These are phyloP conservation scores for Masticophis lateralis DNA, from an alignment of 2,797 vertebrate species.

Conservation along the genomic window DNA sequence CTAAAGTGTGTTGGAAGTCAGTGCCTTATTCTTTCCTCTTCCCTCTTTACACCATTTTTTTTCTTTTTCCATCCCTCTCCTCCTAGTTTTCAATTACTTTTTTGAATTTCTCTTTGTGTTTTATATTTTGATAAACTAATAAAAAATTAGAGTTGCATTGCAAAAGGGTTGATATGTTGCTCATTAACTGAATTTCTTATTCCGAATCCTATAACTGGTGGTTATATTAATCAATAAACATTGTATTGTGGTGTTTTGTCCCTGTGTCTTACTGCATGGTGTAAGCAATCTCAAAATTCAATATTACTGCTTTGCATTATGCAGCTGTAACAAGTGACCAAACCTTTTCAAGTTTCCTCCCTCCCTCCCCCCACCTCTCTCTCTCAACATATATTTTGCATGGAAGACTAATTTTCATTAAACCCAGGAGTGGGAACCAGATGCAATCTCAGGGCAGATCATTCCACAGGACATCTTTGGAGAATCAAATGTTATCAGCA, in stretches of 20 bases:
- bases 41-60: too few species aligned
- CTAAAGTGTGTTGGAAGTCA: too few species aligned
- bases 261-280: not conserved
- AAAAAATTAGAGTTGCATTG: not conserved
- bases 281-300: not conserved
- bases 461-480: not conserved
- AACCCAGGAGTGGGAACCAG: not conserved
- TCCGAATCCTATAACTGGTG: not conserved
- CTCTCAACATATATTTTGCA: not conserved
- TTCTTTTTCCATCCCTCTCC: too few species aligned
- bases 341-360: not conserved
- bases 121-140: too few species aligned
- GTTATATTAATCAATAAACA: not conserved
- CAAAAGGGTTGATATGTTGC: not conserved
- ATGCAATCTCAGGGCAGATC: not conserved
- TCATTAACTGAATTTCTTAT: not conserved
- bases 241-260: not conserved
- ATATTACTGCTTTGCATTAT: not conserved
- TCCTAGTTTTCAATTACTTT: too few species aligned
- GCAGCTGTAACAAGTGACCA: not conserved
- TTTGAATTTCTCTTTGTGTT: too few species aligned
- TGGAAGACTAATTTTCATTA: not conserved
- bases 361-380: not conserved
- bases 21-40: too few species aligned
- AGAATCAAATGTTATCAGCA: not conserved